Conservation (phyloP, 2,113 vertebrate genomes). For the Trochalopteron elliotii region DNA sequence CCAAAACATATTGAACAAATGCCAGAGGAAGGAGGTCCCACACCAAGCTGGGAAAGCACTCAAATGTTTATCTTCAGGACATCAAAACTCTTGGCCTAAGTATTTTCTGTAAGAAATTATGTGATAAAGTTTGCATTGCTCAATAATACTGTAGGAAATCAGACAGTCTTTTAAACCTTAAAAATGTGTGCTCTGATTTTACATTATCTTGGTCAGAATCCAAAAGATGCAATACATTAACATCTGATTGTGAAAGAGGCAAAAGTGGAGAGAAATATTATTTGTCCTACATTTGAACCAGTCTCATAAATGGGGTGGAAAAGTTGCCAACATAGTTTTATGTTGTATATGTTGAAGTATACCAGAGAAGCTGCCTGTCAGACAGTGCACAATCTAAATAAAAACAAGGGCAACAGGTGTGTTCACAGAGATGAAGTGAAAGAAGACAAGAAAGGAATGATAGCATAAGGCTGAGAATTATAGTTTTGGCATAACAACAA, state of each 20-base stretch:
- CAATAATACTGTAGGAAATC: background rate
- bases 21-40: background rate
- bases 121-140: background rate
- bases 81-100: background rate
- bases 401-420: background rate
- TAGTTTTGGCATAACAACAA: background rate
- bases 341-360: background rate
- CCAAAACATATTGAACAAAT: slow-evolving; percentile 3
- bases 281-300: background rate
- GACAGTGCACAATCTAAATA: background rate
- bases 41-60: background rate
- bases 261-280: background rate
- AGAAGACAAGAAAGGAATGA: background rate
- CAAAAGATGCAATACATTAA: background rate
- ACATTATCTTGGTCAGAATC: background rate
- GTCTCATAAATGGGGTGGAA: background rate
- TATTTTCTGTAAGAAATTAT: background rate
- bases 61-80: background rate
- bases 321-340: background rate
- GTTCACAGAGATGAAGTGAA: background rate
- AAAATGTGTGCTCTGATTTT: background rate
- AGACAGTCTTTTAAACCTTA: background rate
- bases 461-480: background rate
- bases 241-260: background rate
- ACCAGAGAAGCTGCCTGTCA: background rate